These are phyloP conservation scores for Drosophila subpulchrella DNA, from an alignment of 1,140 invertebrate genomes.

Conservation along the genomic window DNA sequence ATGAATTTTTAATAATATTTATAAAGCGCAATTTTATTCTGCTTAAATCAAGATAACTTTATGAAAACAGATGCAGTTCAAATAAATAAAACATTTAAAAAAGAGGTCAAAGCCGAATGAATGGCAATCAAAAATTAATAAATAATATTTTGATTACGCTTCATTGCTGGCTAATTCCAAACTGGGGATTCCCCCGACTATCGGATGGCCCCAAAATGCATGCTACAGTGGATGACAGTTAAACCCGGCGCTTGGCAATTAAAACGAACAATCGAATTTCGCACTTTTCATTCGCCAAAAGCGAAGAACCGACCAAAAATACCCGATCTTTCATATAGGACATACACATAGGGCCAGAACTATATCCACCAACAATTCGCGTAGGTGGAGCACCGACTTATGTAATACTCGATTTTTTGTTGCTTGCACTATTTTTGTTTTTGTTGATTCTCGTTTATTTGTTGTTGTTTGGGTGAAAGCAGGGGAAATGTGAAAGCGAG, in stretches of 20 bases:
- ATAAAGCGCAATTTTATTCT: too few species aligned
- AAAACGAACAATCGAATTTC: slow-evolving; percentile 55
- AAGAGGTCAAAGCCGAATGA: not conserved
- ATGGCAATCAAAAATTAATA: slow-evolving; percentile 16
- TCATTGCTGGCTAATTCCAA: slow-evolving; percentile 5
- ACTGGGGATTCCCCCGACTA: not conserved
- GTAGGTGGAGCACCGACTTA: slow-evolving; percentile 78
- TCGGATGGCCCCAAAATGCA: slow-evolving; percentile 27
- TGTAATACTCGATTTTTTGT: slow-evolving; percentile 73
- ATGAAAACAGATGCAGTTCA: not conserved
- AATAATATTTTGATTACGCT: slow-evolving; percentile 32
- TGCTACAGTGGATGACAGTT: slow-evolving; percentile 40
- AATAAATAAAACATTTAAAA: not conserved
- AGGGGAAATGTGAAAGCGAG: slow-evolving; percentile 65
- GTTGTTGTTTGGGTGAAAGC: slow-evolving; percentile 12
- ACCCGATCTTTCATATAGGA: slow-evolving; percentile 51
- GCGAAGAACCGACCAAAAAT: slow-evolving; percentile 40
- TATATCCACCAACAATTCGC: slow-evolving; percentile 39
- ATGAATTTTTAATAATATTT: too few species aligned
- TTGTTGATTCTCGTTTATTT: slow-evolving; percentile 27
- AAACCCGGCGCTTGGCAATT: slow-evolving; percentile 58
- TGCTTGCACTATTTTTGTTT: slow-evolving; percentile 42
- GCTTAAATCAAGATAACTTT: not conserved
- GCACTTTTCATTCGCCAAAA: slow-evolving; percentile 67
- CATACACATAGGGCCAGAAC: slow-evolving; percentile 32